Percentiles rank a stretch among this genome's conserved stretches.
Evolutionary conservation across 2,888 invertebrate genomes (phyloP).

Genomic region (Anthrax anthrax): DNA sequence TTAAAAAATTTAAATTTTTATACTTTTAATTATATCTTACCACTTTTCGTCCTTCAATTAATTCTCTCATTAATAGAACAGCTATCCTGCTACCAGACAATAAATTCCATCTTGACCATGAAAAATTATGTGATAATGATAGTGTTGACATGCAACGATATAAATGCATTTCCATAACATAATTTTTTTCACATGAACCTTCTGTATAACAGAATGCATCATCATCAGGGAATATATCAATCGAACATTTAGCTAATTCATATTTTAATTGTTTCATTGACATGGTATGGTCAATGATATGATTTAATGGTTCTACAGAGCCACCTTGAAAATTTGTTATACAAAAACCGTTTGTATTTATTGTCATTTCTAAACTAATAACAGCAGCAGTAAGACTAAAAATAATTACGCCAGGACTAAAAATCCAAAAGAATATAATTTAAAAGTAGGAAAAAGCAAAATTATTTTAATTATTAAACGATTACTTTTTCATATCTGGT

Average conservation of each 20-base stretch:
- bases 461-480: neutral
- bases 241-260: conserved; percentile 45
- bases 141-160: conserved; percentile 67
- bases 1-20: neutral
- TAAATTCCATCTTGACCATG: conserved; percentile 65
- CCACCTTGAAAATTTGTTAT: conserved; percentile 33
- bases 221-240: conserved; percentile 69
- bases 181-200: conserved; percentile 51
- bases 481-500: conserved; percentile 45
- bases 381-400: conserved; percentile 42
- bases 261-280: conserved; percentile 25
- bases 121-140: conserved; percentile 57
- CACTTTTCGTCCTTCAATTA: conserved; percentile 30
- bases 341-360: conserved; percentile 33
- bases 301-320: conserved; percentile 22
- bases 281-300: conserved; percentile 26
- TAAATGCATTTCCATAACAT: conserved; percentile 56
- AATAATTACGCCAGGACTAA: conserved; percentile 27
- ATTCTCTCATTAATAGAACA: conserved; percentile 28
- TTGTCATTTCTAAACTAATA: conserved; percentile 41
- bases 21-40: conserved; percentile 15
- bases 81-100: conserved; percentile 36
- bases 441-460: neutral
- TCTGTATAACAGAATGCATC: conserved; percentile 63
- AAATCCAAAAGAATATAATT: neutral